Evolutionary conservation across 2,113 vertebrate species (phyloP).

Genomic region (Madoqua kirkii): DNA sequence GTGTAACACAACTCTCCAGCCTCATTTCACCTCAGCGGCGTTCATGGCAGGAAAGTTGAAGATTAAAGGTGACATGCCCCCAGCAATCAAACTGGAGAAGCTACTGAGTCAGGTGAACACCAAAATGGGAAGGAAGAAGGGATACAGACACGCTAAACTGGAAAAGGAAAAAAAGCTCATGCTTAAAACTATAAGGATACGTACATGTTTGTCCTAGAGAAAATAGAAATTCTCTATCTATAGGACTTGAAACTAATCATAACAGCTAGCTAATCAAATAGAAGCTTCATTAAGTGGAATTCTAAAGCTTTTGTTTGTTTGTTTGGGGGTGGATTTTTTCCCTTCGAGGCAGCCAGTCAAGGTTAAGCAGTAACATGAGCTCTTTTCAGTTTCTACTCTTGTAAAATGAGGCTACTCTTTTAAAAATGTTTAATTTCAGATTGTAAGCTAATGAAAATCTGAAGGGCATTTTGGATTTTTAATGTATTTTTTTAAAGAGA

Average conservation of each 20-base stretch:
- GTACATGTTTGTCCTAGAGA: background rate
- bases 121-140: conserved; percentile 50
- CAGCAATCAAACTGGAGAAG: conserved; percentile 84
- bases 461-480: background rate
- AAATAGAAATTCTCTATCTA: background rate
- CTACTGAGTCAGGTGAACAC: conserved; percentile 77
- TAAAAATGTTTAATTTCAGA: background rate
- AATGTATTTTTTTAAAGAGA: conserved; percentile 15
- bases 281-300: background rate
- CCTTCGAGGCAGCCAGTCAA: background rate
- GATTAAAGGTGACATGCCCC: conserved; percentile 81
- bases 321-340: background rate
- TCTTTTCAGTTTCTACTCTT: background rate
- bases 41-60: conserved; percentile 82
- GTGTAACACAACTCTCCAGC: background rate
- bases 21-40: conserved; percentile 73
- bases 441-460: conserved; percentile 15
- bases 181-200: background rate
- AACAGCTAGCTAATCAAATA: conserved; percentile 24
- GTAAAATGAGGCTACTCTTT: background rate
- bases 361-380: background rate
- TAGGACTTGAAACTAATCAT: conserved; percentile 11
- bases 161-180: background rate
- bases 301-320: background rate
- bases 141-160: background rate